These are phyloP conservation scores for Lindbergichthys nudifrons DNA, from an alignment of 2,797 vertebrate species.

Conservation along the genomic window DNA sequence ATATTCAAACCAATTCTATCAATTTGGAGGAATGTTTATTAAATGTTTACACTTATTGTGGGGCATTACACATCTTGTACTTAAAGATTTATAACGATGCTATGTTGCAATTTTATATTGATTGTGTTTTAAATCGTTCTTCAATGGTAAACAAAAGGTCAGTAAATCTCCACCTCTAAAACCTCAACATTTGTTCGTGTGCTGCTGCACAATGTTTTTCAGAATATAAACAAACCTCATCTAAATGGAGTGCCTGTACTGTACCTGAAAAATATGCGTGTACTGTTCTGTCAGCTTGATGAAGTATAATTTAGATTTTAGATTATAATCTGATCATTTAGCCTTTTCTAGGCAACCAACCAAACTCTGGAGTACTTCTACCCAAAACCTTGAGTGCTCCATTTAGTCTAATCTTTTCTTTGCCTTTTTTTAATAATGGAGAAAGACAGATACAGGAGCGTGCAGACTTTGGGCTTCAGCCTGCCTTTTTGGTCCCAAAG, in stretches of 20 bases:
- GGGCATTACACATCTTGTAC: background rate
- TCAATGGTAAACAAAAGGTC: background rate
- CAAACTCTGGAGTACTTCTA: background rate
- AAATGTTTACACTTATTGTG: background rate
- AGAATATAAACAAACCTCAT: conserved; percentile 35
- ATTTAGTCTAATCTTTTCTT: background rate
- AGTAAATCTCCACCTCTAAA: background rate
- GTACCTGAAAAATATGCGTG: background rate
- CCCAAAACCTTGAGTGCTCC: background rate
- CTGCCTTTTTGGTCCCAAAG: background rate
- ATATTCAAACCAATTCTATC: background rate
- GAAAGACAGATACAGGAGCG: background rate
- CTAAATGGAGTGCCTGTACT: background rate
- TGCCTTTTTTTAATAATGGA: background rate
- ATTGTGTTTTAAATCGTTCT: background rate
- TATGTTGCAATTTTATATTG: background rate
- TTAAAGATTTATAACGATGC: background rate
- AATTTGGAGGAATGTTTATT: background rate
- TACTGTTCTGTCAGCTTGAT: background rate
- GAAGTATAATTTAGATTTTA: conserved; percentile 16
- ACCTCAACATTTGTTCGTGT: background rate
- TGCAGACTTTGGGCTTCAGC: background rate
- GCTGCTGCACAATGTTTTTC: background rate
- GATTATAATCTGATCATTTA: conserved; percentile 35
- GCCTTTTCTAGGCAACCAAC: conserved; percentile 26